Evolutionary conservation across 2,888 invertebrate species (phyloP), one percentile per base, ranked within the genome.

Genomic region (Campoplex nolae): DNA sequence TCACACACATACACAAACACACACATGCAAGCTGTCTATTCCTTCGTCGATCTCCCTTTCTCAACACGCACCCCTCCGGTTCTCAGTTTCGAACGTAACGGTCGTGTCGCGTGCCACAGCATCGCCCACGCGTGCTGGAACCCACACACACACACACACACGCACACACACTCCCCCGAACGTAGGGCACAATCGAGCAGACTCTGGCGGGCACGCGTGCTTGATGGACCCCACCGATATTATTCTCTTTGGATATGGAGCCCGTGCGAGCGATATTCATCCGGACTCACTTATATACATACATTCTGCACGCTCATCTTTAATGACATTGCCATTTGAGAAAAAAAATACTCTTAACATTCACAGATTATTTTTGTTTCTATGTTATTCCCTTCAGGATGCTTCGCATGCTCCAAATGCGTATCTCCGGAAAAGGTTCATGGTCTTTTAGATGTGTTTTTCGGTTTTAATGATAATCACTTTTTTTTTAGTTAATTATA

Each of bases 71-170:
- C 84, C 89, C 87, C 90, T 89, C 88, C 88, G 89, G 79, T 90
- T 88, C 90, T 78, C 89, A 90, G 92, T 92, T 93, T 92, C 92
- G 91, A 93, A 92, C 92, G 93, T 94, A 94, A 94, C 94, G 94
- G 94, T 94, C 94, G 92, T 94, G 94, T 94, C 94, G 94, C 94
- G 94, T 94, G 94, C 94, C 94, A 91, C 91, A 93, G 93, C 94
- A 93, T 94, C 94, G 94, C 94, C 94, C 94, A 94, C 94, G 94
- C 94, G 94, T 92, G 92, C 93, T 92, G 86, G 88, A 90, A 91
- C 92, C 92, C 92, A 92, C 92, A 91, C 91, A 82, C 86, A 79
- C 78, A 73, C 76, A 54, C 80, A 77, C 77, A 83, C 78, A 74
- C 78, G 74, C 42, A 42, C 74, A 54, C 86, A 83, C 89, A 68